These are phyloP conservation scores for Rhinolophus sinicus DNA, from an alignment of 2,113 vertebrate genomes.

Conservation along the genomic window DNA sequence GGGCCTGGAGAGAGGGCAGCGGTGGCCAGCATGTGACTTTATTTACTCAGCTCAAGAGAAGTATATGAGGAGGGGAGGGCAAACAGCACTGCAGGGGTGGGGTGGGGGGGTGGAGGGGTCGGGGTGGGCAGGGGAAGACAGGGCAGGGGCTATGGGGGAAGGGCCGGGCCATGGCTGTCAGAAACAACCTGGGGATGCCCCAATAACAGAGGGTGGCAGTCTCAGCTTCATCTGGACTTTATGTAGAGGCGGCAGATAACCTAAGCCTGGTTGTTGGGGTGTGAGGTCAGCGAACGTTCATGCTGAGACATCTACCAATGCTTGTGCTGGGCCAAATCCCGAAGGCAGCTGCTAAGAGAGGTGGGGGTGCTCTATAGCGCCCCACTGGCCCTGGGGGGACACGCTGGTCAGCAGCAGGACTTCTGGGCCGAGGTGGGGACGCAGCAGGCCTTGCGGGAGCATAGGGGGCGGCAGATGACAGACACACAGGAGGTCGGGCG, in stretches of 20 bases:
- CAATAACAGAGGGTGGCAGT: rapidly evolving
- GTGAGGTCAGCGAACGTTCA: rapidly evolving
- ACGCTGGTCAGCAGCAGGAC: neutral
- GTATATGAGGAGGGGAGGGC: rapidly evolving
- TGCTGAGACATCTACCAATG: rapidly evolving
- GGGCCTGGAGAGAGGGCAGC: neutral
- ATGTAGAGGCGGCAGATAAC: neutral
- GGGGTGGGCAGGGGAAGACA: neutral
- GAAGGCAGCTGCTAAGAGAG: neutral
- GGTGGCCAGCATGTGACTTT: neutral
- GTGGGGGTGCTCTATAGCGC: rapidly evolving
- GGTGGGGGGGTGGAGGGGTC: neutral
- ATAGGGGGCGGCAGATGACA: neutral
- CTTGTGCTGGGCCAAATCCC: neutral
- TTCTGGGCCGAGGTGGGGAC: neutral
- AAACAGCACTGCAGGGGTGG: too few relatives aligned
- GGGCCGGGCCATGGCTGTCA: rapidly evolving
- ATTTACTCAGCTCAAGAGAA: neutral
- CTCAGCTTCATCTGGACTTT: neutral
- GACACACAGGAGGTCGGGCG: neutral
- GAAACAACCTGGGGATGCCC: neutral
- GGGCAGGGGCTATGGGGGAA: too few relatives aligned
- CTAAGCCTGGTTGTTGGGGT: neutral
- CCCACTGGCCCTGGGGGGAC: too few relatives aligned
- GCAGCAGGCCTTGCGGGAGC: neutral